These are phyloP conservation scores for Apeltes quadracus DNA, from an alignment of 2,113 vertebrate species.

Conservation along the genomic window DNA sequence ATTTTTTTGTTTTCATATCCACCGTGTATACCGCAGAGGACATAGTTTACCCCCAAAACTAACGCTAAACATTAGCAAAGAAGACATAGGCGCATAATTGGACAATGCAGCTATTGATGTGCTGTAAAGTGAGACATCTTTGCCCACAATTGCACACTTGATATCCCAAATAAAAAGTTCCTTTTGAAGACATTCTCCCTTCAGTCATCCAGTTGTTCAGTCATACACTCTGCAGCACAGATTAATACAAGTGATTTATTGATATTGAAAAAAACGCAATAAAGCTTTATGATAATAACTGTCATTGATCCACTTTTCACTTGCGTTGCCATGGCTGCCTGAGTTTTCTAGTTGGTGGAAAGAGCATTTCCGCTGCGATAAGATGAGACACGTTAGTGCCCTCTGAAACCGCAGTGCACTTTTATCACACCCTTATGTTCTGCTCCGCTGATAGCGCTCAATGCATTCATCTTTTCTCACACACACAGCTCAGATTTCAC, in stretches of 20 bases:
- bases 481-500: slow-evolving; percentile 49
- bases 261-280: background rate
- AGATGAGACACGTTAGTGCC: slow-evolving; percentile 29
- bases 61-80: background rate
- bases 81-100: background rate
- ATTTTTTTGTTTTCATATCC: background rate
- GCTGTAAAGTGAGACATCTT: background rate
- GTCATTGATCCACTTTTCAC: background rate
- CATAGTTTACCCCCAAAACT: background rate
- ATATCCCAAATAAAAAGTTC: background rate
- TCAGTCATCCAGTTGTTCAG: background rate
- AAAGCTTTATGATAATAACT: background rate
- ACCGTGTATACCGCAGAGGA: background rate
- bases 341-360: slow-evolving; percentile 46
- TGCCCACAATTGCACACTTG: background rate
- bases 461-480: slow-evolving; percentile 45
- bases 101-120: background rate
- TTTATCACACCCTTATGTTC: slow-evolving; percentile 54
- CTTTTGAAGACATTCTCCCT: background rate
- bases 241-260: background rate
- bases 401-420: slow-evolving; percentile 16
- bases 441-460: slow-evolving; percentile 45
- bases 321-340: slow-evolving; percentile 28
- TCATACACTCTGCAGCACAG: background rate
- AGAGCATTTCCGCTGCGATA: slow-evolving; percentile 47